These are phyloP conservation scores for Cercopithecus mona DNA, from an alignment of 2,113 vertebrate species.

Conservation along the genomic window DNA sequence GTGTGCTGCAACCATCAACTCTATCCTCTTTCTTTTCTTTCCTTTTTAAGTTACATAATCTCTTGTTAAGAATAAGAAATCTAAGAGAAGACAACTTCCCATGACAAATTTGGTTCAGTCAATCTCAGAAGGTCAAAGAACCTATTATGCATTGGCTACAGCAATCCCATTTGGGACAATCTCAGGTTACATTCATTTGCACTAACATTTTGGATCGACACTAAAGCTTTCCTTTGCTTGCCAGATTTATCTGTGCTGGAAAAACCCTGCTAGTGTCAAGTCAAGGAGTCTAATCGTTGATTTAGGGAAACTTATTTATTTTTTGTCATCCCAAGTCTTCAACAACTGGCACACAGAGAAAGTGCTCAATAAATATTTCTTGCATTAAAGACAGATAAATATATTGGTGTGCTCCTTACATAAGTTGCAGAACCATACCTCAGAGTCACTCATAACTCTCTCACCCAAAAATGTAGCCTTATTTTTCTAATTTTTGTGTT, in stretches of 20 bases:
- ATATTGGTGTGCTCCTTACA: not conserved
- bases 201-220: not conserved
- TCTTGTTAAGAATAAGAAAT: not conserved
- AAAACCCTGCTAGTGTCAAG: not conserved
- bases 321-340: not conserved
- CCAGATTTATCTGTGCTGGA: not conserved
- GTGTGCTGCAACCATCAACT: too few species aligned
- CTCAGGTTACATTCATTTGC: slow-evolving; percentile 40
- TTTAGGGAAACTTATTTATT: not conserved
- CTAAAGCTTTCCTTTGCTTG: not conserved
- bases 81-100: slow-evolving; percentile 21
- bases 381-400: not conserved
- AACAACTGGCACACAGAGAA: not conserved
- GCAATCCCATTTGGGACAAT: not conserved
- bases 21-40: not conserved
- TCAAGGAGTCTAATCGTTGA: not conserved
- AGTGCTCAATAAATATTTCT: not conserved
- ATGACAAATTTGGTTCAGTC: slow-evolving; percentile 13
- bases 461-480: not conserved
- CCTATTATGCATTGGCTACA: not conserved
- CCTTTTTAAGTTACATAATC: not conserved
- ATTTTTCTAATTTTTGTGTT: slow-evolving; percentile 3
- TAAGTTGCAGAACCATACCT: not conserved
- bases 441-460: not conserved
- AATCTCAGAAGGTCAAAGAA: slow-evolving; percentile 53